Conservation (phyloP, 2,888 invertebrate species). For the Thyatira batis region DNA sequence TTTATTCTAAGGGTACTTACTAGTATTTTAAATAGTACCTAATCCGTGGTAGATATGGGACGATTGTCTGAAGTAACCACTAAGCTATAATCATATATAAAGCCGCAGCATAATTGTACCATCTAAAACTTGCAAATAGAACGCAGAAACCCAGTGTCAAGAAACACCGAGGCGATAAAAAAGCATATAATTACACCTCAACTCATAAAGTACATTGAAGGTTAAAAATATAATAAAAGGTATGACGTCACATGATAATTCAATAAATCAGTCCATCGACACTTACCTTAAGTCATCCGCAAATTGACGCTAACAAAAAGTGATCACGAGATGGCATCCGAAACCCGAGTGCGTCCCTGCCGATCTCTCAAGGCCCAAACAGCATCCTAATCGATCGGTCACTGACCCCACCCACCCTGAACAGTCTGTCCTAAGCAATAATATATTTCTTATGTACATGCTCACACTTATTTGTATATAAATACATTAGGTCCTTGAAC, state of each 20-base stretch:
- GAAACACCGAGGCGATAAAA: too few species aligned
- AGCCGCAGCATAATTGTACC: too few species aligned
- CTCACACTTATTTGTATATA: conserved; percentile 26
- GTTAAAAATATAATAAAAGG: background rate
- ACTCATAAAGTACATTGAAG: background rate
- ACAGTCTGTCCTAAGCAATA: conserved; percentile 56
- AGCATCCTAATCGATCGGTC: conserved; percentile 70
- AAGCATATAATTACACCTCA: too few species aligned
- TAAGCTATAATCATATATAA: too few species aligned
- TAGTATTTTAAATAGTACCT: too few species aligned
- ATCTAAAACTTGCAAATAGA: too few species aligned
- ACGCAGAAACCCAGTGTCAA: too few species aligned
- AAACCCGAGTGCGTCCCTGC: conserved; percentile 34
- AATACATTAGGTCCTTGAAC: conserved; percentile 31
- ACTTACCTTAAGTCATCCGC: background rate
- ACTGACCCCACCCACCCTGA: conserved; percentile 38
- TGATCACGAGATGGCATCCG: conserved; percentile 7
- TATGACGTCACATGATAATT: background rate
- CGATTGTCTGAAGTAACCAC: too few species aligned
- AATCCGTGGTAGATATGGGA: too few species aligned
- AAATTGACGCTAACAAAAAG: background rate
- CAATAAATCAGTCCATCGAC: background rate
- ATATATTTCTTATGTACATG: conserved; percentile 25
- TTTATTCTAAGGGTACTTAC: too few species aligned
- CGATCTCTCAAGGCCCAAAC: conserved; percentile 47